Evolutionary conservation across 2,888 invertebrate species (phyloP), one percentile per base, ranked within the genome.

Genomic region (Pollenia griseotomentosa): DNA sequence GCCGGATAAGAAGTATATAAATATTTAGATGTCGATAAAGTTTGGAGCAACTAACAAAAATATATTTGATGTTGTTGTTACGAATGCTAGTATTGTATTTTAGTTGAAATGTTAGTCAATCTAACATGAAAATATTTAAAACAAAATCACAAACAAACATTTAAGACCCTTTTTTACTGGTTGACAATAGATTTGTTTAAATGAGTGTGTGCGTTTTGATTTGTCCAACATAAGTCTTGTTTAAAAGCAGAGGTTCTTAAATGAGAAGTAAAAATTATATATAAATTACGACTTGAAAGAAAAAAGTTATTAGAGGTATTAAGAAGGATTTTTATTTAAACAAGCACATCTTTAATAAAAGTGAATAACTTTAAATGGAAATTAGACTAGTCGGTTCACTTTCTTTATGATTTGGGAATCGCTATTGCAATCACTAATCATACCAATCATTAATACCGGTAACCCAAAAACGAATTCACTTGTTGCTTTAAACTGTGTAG

Each of bases 391-490:
- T 33, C 33, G 33, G 33, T 33, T 33, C 33, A 33, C 6, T 33
- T 33, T 33, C 33, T 33, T 8, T 59, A 14, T 6, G 9, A 4
- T 59, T 73, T 59, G 44, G 33, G 73, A 73, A 59, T 23, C 46
- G 1, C 59, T 48, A 46, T 6, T 19, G 2, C n/a, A 8, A 23
- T 44, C 53, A 14, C 48, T 19, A 77, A 42, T 44, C 12, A 16
- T 14, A 46, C 46, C 7, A 46, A 44, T 40, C 51, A 59, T 19
- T 57, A 40, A 42, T 12, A 44, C 14, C 48, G 59, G 44, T 63
- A 73, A 61, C 23, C 46, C 40, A 71, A 57, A 44, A 55, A 71
- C 42, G 55, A 42, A 44, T 70, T 14, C 63, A 80, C 63, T 80
- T 80, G 51, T 63, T 63, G 55, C 71, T 51, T 59, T 23, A n/a